Conservation (phyloP, 2,797 vertebrate species). For the Remorina albescens region DNA sequence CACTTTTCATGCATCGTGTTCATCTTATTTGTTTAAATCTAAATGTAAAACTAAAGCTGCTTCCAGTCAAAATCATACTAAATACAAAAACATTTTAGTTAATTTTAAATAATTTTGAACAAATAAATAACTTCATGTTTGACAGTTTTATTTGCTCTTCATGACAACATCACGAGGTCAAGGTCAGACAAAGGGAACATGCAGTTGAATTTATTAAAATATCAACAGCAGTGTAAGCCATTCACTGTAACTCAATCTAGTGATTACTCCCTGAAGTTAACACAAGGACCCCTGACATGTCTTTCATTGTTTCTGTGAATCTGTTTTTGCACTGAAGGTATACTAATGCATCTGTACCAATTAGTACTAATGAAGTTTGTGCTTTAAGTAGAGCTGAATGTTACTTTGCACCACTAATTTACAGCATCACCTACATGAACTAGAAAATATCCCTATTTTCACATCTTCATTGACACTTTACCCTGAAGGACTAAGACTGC, state of each 20-base stretch:
- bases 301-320: not conserved
- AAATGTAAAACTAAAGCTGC: not conserved
- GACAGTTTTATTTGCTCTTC: slow-evolving; percentile 2
- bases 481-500: not conserved
- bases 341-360: slow-evolving; percentile 18
- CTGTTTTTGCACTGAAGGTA: not conserved
- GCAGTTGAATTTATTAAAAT: slow-evolving; percentile 36
- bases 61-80: not conserved
- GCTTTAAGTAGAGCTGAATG: slow-evolving; percentile 5
- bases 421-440: not conserved
- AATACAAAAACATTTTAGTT: not conserved
- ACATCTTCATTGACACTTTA: not conserved
- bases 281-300: slow-evolving; percentile 23
- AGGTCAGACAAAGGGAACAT: slow-evolving; percentile 11
- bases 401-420: not conserved
- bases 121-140: slow-evolving; percentile 8
- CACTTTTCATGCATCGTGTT: not conserved
- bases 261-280: slow-evolving; percentile 42
- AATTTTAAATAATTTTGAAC: not conserved
- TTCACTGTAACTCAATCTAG: slow-evolving; percentile 57
- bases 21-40: slow-evolving; percentile 3
- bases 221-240: slow-evolving; percentile 47
- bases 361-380: slow-evolving; percentile 14
- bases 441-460: not conserved
- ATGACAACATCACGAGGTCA: slow-evolving; percentile 16